phyloP scores from a whole-genome alignment of 2,797 vertebrate species.

The Cercopithecus petaurista region DNA sequence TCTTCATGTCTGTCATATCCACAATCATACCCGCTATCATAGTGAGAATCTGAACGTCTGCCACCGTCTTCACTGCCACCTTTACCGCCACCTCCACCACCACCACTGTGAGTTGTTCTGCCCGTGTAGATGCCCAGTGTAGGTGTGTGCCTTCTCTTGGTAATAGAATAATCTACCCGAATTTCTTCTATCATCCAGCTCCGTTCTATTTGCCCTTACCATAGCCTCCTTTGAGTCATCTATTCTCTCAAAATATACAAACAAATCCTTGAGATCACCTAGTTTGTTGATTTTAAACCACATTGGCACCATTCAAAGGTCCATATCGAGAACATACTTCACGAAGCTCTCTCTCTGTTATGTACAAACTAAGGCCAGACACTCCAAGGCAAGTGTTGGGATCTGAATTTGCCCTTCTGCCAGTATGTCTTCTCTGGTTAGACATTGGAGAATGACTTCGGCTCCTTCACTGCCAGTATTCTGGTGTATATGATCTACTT shows the following conservation, averaged over 20 bases:
- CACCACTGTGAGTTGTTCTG: conserved; percentile 89
- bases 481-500: conserved; percentile 92
- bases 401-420: conserved; percentile 94
- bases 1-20: conserved; percentile 93
- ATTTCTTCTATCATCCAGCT: conserved; percentile 92
- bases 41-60: conserved; percentile 89
- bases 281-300: conserved; percentile 94
- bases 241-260: conserved; percentile 94
- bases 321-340: conserved; percentile 94
- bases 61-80: conserved; percentile 82
- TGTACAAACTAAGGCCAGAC: conserved; percentile 95
- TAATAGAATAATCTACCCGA: conserved; percentile 94
- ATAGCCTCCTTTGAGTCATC: conserved; percentile 96
- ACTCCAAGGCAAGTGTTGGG: conserved; percentile 94
- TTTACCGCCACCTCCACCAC: conserved; percentile 66
- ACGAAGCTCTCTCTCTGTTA: conserved; percentile 94
- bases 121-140: conserved; percentile 96
- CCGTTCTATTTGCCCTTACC: conserved; percentile 94
- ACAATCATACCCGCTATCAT: conserved; percentile 90
- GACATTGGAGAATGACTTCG: conserved; percentile 93
- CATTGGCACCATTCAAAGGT: conserved; percentile 92
- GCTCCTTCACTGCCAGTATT: conserved; percentile 90
- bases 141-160: conserved; percentile 93
- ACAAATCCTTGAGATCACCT: conserved; percentile 94
- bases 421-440: conserved; percentile 89